phyloP scores from a whole-genome alignment of 2,888 invertebrate genomes.

The Melanargia galathea region DNA sequence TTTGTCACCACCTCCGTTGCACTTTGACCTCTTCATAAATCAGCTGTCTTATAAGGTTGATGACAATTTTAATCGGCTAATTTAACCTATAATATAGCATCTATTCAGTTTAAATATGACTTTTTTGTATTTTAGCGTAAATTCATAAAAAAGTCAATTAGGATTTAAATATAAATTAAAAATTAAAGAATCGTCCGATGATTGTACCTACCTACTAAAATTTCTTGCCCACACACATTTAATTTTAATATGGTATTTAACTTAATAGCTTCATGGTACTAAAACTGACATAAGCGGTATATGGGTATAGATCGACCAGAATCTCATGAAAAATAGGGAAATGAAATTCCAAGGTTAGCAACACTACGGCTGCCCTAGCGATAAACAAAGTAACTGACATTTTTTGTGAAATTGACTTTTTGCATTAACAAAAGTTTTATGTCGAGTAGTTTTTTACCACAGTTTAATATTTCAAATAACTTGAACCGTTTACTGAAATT shows the following conservation, averaged over 20 bases:
- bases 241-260: constrained; percentile 18
- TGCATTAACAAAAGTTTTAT: too few relatives aligned
- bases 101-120: neutral
- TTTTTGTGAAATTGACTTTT: too few relatives aligned
- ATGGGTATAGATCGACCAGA: too few relatives aligned
- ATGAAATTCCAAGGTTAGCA: too few relatives aligned
- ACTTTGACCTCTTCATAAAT: constrained; percentile 13
- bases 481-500: too few relatives aligned
- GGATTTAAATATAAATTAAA: constrained; percentile 15
- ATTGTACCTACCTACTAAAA: too few relatives aligned
- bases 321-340: too few relatives aligned
- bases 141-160: neutral
- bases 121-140: neutral
- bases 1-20: constrained; percentile 10
- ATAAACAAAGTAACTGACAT: too few relatives aligned
- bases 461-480: too few relatives aligned
- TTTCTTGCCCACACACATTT: constrained; percentile 16
- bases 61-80: constrained; percentile 9
- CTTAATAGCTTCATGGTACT: constrained; percentile 30
- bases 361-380: too few relatives aligned
- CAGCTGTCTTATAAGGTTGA: neutral
- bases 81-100: neutral
- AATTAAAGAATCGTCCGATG: neutral
- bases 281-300: constrained; percentile 36
- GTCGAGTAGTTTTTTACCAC: too few relatives aligned